Evolutionary conservation across 2,888 invertebrate species (phyloP).

Genomic region (Mythimna albipuncta): DNA sequence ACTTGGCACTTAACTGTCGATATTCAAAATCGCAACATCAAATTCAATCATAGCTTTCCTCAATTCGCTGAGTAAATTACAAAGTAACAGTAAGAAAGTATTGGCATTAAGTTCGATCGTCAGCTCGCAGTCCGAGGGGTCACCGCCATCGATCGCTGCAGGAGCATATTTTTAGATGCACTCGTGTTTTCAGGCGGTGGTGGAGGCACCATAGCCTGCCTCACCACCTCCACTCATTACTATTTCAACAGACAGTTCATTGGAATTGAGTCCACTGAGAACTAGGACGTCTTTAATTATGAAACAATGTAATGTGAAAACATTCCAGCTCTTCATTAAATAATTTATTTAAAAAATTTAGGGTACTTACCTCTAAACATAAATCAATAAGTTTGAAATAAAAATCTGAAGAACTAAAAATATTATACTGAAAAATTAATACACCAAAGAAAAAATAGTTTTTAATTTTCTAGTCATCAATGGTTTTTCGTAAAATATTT

Average conservation of each 20-base stretch:
- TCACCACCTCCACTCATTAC: slow-evolving; percentile 75
- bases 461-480: slow-evolving; percentile 17
- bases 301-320: background rate
- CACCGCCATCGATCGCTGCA: slow-evolving; percentile 80
- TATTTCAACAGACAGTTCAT: slow-evolving; percentile 78
- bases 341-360: background rate
- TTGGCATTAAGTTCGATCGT: slow-evolving; percentile 66
- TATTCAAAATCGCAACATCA: no score
- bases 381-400: background rate
- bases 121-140: slow-evolving; percentile 65
- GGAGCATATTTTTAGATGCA: slow-evolving; percentile 89
- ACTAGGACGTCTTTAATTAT: slow-evolving; percentile 58
- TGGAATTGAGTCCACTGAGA: slow-evolving; percentile 70
- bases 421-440: background rate
- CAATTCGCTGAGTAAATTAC: background rate
- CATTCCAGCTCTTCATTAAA: background rate
- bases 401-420: background rate
- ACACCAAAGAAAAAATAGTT: slow-evolving; percentile 5
- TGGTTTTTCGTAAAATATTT: background rate
- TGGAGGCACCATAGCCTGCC: slow-evolving; percentile 15
- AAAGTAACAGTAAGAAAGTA: slow-evolving; percentile 23
- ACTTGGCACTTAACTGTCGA: no score
- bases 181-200: slow-evolving; percentile 35
- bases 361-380: no score
- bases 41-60: background rate